A percentile compares a stretch with the other conserved stretches of the same genome.
These are phyloP conservation scores for Calycopis cecrops DNA, from an alignment of 1,140 invertebrate genomes.

Conservation along the genomic window DNA sequence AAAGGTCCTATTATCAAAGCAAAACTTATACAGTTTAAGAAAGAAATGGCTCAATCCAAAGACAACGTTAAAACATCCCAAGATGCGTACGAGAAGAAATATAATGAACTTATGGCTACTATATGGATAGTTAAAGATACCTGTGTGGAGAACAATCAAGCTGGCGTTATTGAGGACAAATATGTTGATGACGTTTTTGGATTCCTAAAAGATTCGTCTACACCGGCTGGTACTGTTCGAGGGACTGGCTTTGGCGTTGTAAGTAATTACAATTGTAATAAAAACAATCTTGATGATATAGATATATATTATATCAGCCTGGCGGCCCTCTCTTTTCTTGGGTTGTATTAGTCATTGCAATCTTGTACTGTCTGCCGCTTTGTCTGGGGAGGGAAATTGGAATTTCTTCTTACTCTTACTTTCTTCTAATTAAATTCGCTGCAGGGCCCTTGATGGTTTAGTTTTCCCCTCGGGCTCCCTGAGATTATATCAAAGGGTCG, in stretches of 20 bases:
- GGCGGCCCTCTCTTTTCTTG: no score
- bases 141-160: conserved; percentile 46
- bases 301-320: no score
- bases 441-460: no score
- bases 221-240: conserved; percentile 62
- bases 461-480: no score
- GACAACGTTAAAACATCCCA: conserved; percentile 83
- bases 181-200: conserved; percentile 77
- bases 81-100: conserved; percentile 80
- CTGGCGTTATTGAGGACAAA: conserved; percentile 72
- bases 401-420: no score
- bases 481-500: no score
- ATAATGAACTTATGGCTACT: conserved; percentile 79
- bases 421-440: no score
- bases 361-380: no score
- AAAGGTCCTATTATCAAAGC: conserved; percentile 58
- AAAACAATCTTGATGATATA: no score
- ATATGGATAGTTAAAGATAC: conserved; percentile 71
- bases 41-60: conserved; percentile 75
- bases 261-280: conserved; percentile 26
- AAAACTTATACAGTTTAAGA: conserved; percentile 46
- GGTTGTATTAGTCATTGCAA: no score
- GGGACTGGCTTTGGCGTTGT: conserved; percentile 64
- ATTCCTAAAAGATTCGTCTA: conserved; percentile 74
- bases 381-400: no score